A percentile compares a stretch with the other conserved stretches of the same genome.
Evolutionary conservation across 2,888 invertebrate species (phyloP).

Genomic region (Campoletis raptor): DNA sequence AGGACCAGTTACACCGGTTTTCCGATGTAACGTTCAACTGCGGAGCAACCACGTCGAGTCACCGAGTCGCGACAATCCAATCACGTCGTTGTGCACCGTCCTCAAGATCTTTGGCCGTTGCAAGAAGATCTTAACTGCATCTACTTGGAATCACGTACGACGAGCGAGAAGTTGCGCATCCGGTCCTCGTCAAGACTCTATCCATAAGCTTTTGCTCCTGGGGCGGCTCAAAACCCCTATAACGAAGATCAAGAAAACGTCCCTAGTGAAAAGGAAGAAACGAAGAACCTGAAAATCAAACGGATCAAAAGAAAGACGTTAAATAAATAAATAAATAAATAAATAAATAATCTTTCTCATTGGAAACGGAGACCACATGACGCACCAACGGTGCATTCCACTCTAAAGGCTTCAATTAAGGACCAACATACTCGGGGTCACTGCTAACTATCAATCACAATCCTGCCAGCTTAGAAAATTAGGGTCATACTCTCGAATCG

Average conservation of each 20-base stretch:
- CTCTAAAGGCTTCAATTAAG: constrained; percentile 65
- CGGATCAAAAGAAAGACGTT: neutral
- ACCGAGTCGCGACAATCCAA: constrained; percentile 64
- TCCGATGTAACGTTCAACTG: constrained; percentile 56
- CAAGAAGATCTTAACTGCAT: constrained; percentile 53
- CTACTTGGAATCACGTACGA: constrained; percentile 50
- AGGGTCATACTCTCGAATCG: constrained; percentile 64
- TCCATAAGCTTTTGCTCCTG: constrained; percentile 35
- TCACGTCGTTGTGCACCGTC: constrained; percentile 29
- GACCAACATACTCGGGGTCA: constrained; percentile 64
- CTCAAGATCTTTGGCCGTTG: constrained; percentile 43
- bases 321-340: constrained; percentile 15
- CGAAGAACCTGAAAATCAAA: neutral
- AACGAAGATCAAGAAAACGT: constrained; percentile 47
- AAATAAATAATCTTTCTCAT: constrained; percentile 45
- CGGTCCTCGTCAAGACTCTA: constrained; percentile 53
- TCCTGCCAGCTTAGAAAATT: constrained; percentile 62
- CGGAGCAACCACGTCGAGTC: constrained; percentile 20
- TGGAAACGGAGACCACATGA: constrained; percentile 45
- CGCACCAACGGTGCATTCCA: constrained; percentile 49
- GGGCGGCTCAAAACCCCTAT: neutral
- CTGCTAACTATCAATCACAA: constrained; percentile 69
- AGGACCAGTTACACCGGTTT: constrained; percentile 69
- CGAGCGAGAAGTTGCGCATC: constrained; percentile 51
- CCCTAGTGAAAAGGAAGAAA: neutral